Evolutionary conservation across 2,888 invertebrate genomes (phyloP).

Genomic region (Cheilosia scutellata): DNA sequence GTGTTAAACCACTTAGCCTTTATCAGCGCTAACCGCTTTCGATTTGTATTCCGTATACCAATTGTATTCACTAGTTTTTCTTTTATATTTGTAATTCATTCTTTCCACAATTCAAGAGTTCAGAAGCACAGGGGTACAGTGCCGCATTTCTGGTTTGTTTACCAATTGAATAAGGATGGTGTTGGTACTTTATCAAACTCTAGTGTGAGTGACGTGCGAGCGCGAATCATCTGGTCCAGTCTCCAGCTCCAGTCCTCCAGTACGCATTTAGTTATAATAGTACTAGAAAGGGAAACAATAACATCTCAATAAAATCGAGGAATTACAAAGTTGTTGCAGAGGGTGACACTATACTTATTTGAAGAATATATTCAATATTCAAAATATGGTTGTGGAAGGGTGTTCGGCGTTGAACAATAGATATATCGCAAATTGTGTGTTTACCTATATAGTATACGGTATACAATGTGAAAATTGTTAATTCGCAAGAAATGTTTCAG

Average conservation of each 20-base stretch:
- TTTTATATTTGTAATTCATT: constrained; percentile 45
- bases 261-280: constrained; percentile 3
- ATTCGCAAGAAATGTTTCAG: constrained; percentile 43
- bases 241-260: constrained; percentile 55
- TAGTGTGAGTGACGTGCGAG: constrained; percentile 62
- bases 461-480: constrained; percentile 34
- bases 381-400: constrained; percentile 18
- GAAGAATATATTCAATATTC: constrained; percentile 22
- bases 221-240: constrained; percentile 44
- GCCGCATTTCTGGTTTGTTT: constrained; percentile 59
- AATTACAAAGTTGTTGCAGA: constrained; percentile 28
- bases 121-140: constrained; percentile 16
- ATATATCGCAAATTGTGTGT: constrained; percentile 16
- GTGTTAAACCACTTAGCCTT: constrained; percentile 8
- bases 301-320: constrained; percentile 61
- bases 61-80: constrained; percentile 35
- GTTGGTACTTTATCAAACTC: constrained; percentile 56
- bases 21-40: constrained; percentile 34
- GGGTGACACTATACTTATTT: constrained; percentile 45
- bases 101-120: constrained; percentile 42
- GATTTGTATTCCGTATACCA: constrained; percentile 9
- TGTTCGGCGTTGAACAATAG: constrained; percentile 5
- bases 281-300: constrained; percentile 61
- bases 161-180: constrained; percentile 46
- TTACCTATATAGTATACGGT: no score